Base-by-base conservation (phyloP, 2,113 vertebrate species). In the Coreoperca whiteheadi region DNA sequence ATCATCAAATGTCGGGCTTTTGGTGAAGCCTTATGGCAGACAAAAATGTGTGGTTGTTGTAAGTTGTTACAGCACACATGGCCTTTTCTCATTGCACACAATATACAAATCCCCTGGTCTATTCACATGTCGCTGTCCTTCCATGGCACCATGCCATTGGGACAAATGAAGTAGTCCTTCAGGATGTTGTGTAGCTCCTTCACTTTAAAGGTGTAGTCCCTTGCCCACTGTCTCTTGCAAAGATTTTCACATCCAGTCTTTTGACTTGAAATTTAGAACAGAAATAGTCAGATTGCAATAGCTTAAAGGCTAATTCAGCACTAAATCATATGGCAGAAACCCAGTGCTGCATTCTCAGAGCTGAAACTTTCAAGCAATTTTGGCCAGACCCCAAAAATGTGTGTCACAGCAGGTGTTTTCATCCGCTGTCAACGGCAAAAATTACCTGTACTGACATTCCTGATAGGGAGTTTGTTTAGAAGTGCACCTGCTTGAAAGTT, bases 391-490 rank as follows among this genome's bases (percentile, higher is more conserved):
- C 54, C 37, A 57, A 25, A 60, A 65, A 53, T 4, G 25, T 46
- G 20, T 64, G 37, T 53, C 69, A 54, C 41, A 67, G 66, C 60
- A 70, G 41, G 41, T 77, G 48, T 39, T 83, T 81, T 60, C 21
- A 76, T 69, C 70, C 63, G 50, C 41, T 59, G 54, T 73, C 74
- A 67, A 34, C 69, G 23, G 23, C 28, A 82, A 79, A 77, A 51
- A 37, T 39, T 30, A 41, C 6, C 23, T 14, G 2, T 48, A 74
- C 23, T 34, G 53, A 79, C 53, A 54, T 77, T 54, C 8, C 59
- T 77, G 54, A 60, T 69, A 54, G 66, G 74, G 56, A 37, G 18
- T 75, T 74, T 71, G 34, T 85, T 77, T 64, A 43, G 34, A 69
- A 51, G 37, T 77, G 43, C 18, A 51, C 32, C 34, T 56, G 16